Evolutionary conservation across 2,888 invertebrate genomes (phyloP).

Genomic region (Drosophila putrida): DNA sequence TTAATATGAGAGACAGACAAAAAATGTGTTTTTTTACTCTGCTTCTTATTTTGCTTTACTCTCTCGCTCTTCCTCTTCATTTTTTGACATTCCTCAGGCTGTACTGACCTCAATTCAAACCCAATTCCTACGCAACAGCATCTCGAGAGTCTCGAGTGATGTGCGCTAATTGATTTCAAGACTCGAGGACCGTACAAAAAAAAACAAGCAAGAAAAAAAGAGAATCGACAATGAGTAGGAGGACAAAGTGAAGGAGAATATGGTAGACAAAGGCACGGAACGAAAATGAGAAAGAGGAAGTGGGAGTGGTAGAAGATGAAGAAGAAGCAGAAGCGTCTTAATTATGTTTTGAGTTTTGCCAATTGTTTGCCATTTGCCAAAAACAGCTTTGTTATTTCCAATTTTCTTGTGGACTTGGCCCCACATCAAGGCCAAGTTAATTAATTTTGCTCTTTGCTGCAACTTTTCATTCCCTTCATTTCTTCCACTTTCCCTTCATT

Average conservation of each 20-base stretch:
- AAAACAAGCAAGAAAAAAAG: not conserved
- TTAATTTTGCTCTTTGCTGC: constrained; percentile 56
- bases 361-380: constrained; percentile 65
- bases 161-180: constrained; percentile 73
- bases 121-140: constrained; percentile 26
- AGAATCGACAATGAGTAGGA: constrained; percentile 18
- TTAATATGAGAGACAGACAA: constrained; percentile 28
- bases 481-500: not conserved
- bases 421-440: constrained; percentile 63
- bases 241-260: constrained; percentile 1
- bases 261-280: not conserved
- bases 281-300: not conserved
- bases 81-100: constrained; percentile 5
- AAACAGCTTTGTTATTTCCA: constrained; percentile 23
- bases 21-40: not conserved
- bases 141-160: constrained; percentile 31
- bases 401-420: constrained; percentile 18
- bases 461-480: not conserved
- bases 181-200: constrained; percentile 39
- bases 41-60: not conserved
- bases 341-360: constrained; percentile 71
- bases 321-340: constrained; percentile 48
- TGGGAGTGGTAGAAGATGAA: not conserved
- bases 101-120: constrained; percentile 50
- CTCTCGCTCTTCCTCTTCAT: not conserved